Base-by-base conservation (phyloP, 1,140 invertebrate genomes). In the Monochamus saltuarius region DNA sequence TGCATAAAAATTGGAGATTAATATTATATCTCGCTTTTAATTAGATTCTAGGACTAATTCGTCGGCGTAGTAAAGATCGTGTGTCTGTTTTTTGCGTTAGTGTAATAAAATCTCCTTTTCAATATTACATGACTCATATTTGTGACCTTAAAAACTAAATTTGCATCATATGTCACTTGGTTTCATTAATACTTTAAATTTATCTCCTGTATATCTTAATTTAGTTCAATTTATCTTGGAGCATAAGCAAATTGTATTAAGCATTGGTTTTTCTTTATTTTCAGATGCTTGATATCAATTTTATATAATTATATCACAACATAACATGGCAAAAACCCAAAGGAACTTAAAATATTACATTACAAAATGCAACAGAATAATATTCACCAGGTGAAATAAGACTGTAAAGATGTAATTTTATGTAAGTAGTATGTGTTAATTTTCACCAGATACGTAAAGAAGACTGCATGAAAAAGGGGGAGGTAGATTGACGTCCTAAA, bases 401-500 rank as follows among this genome's bases (percentile, higher is more conserved):
- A 10, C 4, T 36, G 13, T 51, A 38, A 51, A 35, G 37, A 51
- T 51, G 49, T 51, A 51, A 36, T 51, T 51, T 51, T 14, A 16
- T 37, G 16, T 29, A 14, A 37, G 8, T 14, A 9, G 10, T 14
- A 37, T 37, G 29, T 51, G 36, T 36, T 50, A 51, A 14, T 51
- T 51, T 51, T 1, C n/a, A 19, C 37, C 29, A 51, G 29, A 51
- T 51, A 51, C 49, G 49, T 51, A 51, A 51, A 13, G 37, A 37
- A 51, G 61, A 59, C 50, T 65, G 59, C 17, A 62, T 61, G 61
- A 65, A 65, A 61, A 65, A 59, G 57, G 47, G 13, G 39, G 53
- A 59, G 29, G 39, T 59, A 55, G 56, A 56, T 53, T 35, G 39
- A 47, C 55, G 43, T 56, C 42, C 55, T 46, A 17, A 13, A 16